Evolutionary conservation across 1,140 invertebrate species (phyloP).

Genomic region (Zaprionus gabonicus): DNA sequence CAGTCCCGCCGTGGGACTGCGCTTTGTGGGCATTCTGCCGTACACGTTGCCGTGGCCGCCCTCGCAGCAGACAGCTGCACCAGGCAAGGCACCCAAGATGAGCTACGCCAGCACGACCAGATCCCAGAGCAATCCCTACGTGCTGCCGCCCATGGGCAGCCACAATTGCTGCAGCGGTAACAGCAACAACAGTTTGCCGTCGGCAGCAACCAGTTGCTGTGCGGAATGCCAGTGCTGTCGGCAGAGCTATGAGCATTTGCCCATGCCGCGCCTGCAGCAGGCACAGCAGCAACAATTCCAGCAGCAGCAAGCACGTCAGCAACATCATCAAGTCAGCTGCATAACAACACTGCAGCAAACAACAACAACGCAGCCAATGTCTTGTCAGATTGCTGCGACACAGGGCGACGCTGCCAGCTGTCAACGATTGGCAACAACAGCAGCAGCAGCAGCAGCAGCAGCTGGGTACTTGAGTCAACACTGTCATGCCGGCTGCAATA

Average conservation of each 20-base stretch:
- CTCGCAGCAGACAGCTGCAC: slow-evolving; percentile 2
- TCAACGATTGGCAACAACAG: slow-evolving; percentile 25
- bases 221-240: slow-evolving; percentile 54
- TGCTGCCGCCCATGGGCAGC: slow-evolving; percentile 24
- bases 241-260: slow-evolving; percentile 63
- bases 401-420: background rate
- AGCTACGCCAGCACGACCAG: slow-evolving; percentile 31
- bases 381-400: slow-evolving; percentile 16
- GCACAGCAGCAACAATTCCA: slow-evolving; percentile 44
- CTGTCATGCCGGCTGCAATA: slow-evolving; percentile 39
- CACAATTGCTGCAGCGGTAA: slow-evolving; percentile 34
- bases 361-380: slow-evolving; percentile 56
- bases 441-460: slow-evolving; percentile 29
- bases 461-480: slow-evolving; percentile 39
- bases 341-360: slow-evolving; percentile 64
- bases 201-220: slow-evolving; percentile 35
- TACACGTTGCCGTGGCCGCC: slow-evolving; percentile 64
- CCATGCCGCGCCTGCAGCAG: slow-evolving; percentile 55
- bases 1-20: slow-evolving; percentile 64
- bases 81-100: slow-evolving; percentile 63
- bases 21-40: slow-evolving; percentile 67
- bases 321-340: slow-evolving; percentile 51
- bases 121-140: slow-evolving; percentile 48
- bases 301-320: slow-evolving; percentile 45
- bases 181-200: background rate